These are phyloP conservation scores for Volucella bombylans DNA, from an alignment of 2,888 invertebrate genomes.

Conservation along the genomic window DNA sequence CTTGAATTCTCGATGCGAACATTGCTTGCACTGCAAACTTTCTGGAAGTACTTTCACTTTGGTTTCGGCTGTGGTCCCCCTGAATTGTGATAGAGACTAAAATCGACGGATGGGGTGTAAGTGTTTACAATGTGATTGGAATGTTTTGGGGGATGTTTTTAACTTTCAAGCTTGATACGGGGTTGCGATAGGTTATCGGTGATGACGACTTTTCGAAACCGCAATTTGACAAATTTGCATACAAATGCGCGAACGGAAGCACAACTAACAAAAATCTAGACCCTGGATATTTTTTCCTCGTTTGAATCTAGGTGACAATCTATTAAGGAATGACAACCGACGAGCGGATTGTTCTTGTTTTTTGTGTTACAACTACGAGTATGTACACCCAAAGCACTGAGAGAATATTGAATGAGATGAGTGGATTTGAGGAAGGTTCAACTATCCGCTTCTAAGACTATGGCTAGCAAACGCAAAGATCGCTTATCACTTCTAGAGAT, in stretches of 20 bases:
- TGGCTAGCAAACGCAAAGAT: background rate
- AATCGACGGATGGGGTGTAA: slow-evolving; percentile 1
- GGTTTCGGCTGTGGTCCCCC: too few species aligned
- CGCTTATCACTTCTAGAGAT: slow-evolving; percentile 23
- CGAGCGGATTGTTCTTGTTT: background rate
- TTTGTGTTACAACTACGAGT: background rate
- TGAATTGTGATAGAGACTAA: background rate
- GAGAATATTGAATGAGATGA: slow-evolving; percentile 36
- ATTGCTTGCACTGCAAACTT: slow-evolving; percentile 44
- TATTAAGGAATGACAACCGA: background rate
- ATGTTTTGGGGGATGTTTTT: slow-evolving; percentile 38
- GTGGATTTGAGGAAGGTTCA: slow-evolving; percentile 27
- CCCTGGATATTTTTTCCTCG: background rate
- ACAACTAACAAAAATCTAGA: background rate
- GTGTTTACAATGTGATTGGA: slow-evolving; percentile 34
- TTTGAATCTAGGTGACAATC: slow-evolving; percentile 5
- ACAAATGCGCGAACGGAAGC: slow-evolving; percentile 3
- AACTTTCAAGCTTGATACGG: slow-evolving; percentile 22
- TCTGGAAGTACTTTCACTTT: slow-evolving; percentile 34
- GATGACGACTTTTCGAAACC: slow-evolving; percentile 24
- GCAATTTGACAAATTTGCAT: background rate
- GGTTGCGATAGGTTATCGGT: slow-evolving; percentile 40
- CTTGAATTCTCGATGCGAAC: slow-evolving; percentile 38
- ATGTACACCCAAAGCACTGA: slow-evolving; percentile 12
- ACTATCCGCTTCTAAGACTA: background rate